Conservation (phyloP, 2,113 vertebrate genomes). For the Notarius lentiginosus region DNA sequence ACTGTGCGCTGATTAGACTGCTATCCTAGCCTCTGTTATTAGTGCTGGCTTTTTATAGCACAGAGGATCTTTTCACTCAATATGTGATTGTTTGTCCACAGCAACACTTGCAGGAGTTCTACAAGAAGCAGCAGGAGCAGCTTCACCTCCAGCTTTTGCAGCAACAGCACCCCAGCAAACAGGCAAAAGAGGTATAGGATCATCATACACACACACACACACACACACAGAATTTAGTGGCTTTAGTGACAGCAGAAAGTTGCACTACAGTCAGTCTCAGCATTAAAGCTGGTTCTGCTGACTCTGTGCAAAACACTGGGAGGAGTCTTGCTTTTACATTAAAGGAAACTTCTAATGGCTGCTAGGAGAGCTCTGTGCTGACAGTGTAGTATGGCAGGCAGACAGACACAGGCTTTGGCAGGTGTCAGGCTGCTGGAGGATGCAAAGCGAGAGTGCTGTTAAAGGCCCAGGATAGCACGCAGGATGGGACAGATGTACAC, state of each 20-base stretch:
- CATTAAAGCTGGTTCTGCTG: conserved; percentile 31
- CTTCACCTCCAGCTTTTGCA: conserved; percentile 99
- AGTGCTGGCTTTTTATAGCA: background rate
- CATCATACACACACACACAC: background rate
- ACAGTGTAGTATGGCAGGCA: conserved; percentile 34
- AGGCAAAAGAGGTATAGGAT: conserved; percentile 89
- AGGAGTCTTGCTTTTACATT: conserved; percentile 29
- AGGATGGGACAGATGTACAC: conserved; percentile 17
- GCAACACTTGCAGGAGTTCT: conserved; percentile 99
- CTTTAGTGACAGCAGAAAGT: conserved; percentile 19
- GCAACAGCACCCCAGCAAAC: conserved; percentile 95
- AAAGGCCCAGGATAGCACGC: conserved; percentile 71
- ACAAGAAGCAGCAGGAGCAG: conserved; percentile 99
- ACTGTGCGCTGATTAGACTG: conserved; percentile 10
- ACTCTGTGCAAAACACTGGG: conserved; percentile 22
- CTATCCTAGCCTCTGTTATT: background rate
- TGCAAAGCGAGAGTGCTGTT: conserved; percentile 62
- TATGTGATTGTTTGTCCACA: conserved; percentile 74
- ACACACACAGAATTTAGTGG: conserved; percentile 9
- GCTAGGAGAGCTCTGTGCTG: conserved; percentile 28
- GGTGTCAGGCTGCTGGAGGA: conserved; percentile 40
- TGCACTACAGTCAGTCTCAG: conserved; percentile 24
- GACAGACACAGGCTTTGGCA: conserved; percentile 35
- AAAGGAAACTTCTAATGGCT: conserved; percentile 38
- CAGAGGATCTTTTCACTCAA: background rate